phyloP scores from a whole-genome alignment of 2,113 vertebrate genomes.

The Tyto alba region DNA sequence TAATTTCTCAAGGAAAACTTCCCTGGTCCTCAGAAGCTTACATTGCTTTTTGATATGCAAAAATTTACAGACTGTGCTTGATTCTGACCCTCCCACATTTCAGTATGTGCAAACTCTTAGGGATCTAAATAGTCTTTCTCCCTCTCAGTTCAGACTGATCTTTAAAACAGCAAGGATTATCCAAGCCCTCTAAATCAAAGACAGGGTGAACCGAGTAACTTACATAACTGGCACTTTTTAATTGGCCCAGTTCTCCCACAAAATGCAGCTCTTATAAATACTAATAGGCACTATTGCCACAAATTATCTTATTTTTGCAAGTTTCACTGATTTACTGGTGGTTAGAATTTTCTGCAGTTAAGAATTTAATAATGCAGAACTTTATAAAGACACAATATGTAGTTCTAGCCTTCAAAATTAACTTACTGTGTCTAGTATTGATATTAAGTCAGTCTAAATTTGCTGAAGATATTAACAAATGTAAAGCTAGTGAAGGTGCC shows the following conservation, averaged over 20 bases:
- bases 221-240: slow-evolving; percentile 52
- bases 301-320: slow-evolving; percentile 52
- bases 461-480: slow-evolving; percentile 43
- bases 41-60: slow-evolving; percentile 59
- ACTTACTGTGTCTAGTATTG: slow-evolving; percentile 45
- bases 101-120: slow-evolving; percentile 52
- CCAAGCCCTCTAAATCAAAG: slow-evolving; percentile 57
- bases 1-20: slow-evolving; percentile 37
- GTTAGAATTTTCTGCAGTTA: slow-evolving; percentile 56
- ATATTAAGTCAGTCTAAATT: slow-evolving; percentile 54
- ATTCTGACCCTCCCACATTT: slow-evolving; percentile 56
- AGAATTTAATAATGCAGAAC: slow-evolving; percentile 45
- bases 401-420: slow-evolving; percentile 48
- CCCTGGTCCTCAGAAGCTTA: slow-evolving; percentile 26
- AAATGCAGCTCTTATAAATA: slow-evolving; percentile 66
- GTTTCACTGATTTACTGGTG: slow-evolving; percentile 52
- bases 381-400: slow-evolving; percentile 35
- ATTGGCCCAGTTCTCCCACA: slow-evolving; percentile 57
- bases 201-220: slow-evolving; percentile 44
- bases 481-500: slow-evolving; percentile 60
- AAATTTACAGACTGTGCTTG: slow-evolving; percentile 68
- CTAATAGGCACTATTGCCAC: slow-evolving; percentile 65
- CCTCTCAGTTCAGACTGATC: slow-evolving; percentile 43
- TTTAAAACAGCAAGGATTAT: slow-evolving; percentile 56
- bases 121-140: slow-evolving; percentile 31